Base-by-base conservation (phyloP, 2,888 invertebrate genomes). In the Megamerina dolium region DNA sequence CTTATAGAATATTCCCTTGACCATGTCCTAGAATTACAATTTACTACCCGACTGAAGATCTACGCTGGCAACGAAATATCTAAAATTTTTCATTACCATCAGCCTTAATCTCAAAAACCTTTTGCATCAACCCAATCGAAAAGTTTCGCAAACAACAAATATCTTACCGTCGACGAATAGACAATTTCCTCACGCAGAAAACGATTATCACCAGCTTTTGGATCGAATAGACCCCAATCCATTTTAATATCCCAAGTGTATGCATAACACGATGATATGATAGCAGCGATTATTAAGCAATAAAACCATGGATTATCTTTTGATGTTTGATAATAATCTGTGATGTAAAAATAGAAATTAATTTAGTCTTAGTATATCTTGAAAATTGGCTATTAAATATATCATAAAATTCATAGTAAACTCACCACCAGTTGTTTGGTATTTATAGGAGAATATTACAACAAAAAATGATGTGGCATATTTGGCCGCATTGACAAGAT, bases 381-480 rank as follows among this genome's bases (percentile, higher is more conserved):
- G n/a, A n/a, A n/a, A n/a, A n/a, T n/a, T n/a, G n/a, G n/a, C n/a
- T n/a, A n/a, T n/a, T n/a, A n/a, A n/a, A n/a, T 23, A 23, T 9
- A 23, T 10, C 27, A 27, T n/a, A 27, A 27, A 4, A n/a, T 4
- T 5, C 4, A 27, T 27, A n/a, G 3, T 27, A 27, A 10, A 57
- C 66, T 64, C 55, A 70, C 69, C 59, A 48, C 58, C 56, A 17
- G 69, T 68, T n/a, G 59, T 62, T 42, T 68, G 67, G 50, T 56
- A 67, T 50, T 67, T 62, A 48, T 65, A 79, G 3, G 81, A 77
- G 60, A 88, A 86, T 19, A 85, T 76, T 5, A 90, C 83, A 21
- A 89, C 89, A 53, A 91, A 82, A 70, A 92, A 91, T 0, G 90
- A 85, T 3, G 90, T 90, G 1, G 88, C 83, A 72, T 94, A 93